Base-by-base conservation (phyloP, 2,888 invertebrate species). In the Encarsia formosa region DNA sequence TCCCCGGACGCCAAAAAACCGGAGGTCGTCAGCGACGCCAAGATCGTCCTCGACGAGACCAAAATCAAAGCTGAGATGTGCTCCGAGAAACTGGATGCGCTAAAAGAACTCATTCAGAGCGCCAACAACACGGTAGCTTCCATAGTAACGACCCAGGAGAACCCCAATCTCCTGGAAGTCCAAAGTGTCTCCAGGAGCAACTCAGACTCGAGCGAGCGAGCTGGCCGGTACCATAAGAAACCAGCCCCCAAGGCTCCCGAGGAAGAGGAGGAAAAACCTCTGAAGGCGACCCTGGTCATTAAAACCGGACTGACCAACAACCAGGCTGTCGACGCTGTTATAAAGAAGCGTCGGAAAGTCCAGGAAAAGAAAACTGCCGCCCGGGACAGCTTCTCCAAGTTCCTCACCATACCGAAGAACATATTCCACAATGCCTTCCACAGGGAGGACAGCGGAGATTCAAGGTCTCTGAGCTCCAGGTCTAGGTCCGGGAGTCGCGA, bases 151-250 rank as follows among this genome's bases (percentile, higher is more conserved):
- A 62, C 65, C 23, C 65, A 66, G 45, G 70, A 57, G 20, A 53
- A 23, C 24, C 16, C 52, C 3, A 41, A 34, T n/a, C 48, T 34
- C 5, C 5, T 32, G 2, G 39, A 50, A 2, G 4, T 20, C 5
- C 59, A 60, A 13, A 55, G 44, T 19, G 29, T 63, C 11, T 66
- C 65, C 5, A 60, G 62, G 23, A 65, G 61, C 15, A 65, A 60
- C 51, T 67, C 67, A 4, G 70, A 67, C 15, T 54, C 56, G 20
- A 61, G 63, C 6, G 59, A 51, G 40, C 69, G 79, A 31, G 76
- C 77, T 1, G 80, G 80, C 8, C 77, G 72, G 61, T 80, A 81
- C 58, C 67, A 78, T 51, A 81, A 81, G 64, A 77, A 72, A 57
- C 70, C 72, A 19, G 80, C 80, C 2, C 80, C 80, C 0, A 70